phyloP scores from a whole-genome alignment of 2,113 vertebrate genomes.

The Prochilodus magdalenae region DNA sequence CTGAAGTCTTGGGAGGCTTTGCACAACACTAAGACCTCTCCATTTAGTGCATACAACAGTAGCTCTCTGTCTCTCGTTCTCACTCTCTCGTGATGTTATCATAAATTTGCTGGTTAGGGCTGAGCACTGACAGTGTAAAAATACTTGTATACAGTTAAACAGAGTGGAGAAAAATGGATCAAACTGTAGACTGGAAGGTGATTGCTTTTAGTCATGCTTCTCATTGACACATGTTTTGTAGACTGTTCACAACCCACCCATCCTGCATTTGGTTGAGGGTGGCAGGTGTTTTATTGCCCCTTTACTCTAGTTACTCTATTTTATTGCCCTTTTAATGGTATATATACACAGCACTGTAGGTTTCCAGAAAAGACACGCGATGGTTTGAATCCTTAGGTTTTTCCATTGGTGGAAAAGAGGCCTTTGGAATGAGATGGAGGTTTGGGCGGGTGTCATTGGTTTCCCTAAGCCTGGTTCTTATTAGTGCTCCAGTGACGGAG shows the following conservation, averaged over 20 bases:
- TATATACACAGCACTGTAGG: slow-evolving; percentile 49
- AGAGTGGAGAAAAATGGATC: slow-evolving; percentile 49
- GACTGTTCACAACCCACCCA: slow-evolving; percentile 22
- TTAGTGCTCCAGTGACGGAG: slow-evolving; percentile 58
- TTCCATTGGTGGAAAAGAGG: slow-evolving; percentile 57
- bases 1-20: slow-evolving; percentile 27
- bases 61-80: neutral
- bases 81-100: neutral
- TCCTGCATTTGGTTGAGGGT: slow-evolving; percentile 36
- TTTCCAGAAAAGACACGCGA: slow-evolving; percentile 56
- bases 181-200: slow-evolving; percentile 27
- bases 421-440: slow-evolving; percentile 33
- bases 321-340: slow-evolving; percentile 58
- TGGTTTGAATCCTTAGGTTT: slow-evolving; percentile 51
- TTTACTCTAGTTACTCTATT: slow-evolving; percentile 54
- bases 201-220: slow-evolving; percentile 33
- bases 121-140: slow-evolving; percentile 53
- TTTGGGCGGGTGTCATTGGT: slow-evolving; percentile 55
- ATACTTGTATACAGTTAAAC: neutral
- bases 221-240: slow-evolving; percentile 43
- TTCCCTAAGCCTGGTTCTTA: slow-evolving; percentile 60
- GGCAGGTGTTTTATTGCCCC: slow-evolving; percentile 62
- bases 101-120: slow-evolving; percentile 20
- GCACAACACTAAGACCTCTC: neutral
- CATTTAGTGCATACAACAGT: slow-evolving; percentile 15